Evolutionary conservation across 2,113 vertebrate species (phyloP).

Genomic region (Dicerorhinus sumatrensis): DNA sequence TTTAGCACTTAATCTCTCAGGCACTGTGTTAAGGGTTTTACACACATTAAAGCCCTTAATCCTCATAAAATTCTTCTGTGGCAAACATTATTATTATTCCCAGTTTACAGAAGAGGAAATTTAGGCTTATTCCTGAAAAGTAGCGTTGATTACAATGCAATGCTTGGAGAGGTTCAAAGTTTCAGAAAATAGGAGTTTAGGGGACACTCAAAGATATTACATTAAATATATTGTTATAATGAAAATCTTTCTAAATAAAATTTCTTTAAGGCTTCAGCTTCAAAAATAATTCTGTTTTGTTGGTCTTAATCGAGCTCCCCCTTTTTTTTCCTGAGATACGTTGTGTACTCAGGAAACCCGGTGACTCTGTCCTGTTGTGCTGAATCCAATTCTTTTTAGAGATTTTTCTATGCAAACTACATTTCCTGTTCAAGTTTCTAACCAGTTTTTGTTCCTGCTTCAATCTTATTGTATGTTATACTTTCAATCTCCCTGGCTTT

Average conservation of each 20-base stretch:
- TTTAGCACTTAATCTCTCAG: neutral
- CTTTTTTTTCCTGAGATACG: neutral
- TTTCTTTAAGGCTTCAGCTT: neutral
- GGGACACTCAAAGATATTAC: neutral
- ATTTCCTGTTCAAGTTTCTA: slow-evolving; percentile 43
- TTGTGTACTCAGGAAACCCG: neutral
- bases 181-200: slow-evolving; percentile 15
- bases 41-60: neutral
- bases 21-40: neutral
- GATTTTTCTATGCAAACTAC: slow-evolving; percentile 4
- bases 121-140: slow-evolving; percentile 41
- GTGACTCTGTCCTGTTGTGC: neutral
- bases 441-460: neutral
- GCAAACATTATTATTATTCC: slow-evolving; percentile 39
- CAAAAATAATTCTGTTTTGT: slow-evolving; percentile 22
- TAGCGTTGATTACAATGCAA: neutral
- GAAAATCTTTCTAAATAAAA: slow-evolving; percentile 40
- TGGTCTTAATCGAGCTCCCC: neutral
- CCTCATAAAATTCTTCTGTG: neutral
- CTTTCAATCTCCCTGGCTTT: neutral
- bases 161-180: neutral
- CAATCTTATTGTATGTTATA: neutral
- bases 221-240: slow-evolving; percentile 35
- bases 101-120: slow-evolving; percentile 20
- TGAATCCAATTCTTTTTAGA: slow-evolving; percentile 1